phyloP scores from a whole-genome alignment of 2,888 invertebrate species.

The Dyspetes luteomarginatus region DNA sequence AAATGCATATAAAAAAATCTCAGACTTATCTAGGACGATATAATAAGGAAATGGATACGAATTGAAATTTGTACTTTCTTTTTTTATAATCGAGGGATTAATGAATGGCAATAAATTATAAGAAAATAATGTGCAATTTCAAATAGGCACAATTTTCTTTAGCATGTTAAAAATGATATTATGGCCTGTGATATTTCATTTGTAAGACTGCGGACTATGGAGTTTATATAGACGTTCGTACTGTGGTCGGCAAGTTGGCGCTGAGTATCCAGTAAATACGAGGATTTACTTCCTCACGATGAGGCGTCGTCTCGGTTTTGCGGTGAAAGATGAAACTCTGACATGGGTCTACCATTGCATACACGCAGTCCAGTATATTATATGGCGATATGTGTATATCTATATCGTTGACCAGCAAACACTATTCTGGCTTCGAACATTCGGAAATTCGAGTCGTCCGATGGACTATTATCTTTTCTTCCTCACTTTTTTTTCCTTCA shows the following conservation, averaged over 20 bases:
- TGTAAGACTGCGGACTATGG: conserved; percentile 8
- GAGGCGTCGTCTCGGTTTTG: conserved; percentile 52
- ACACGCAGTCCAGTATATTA: background rate
- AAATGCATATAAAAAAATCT: too few relatives aligned
- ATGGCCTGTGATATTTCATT: conserved; percentile 9
- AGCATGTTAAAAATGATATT: background rate
- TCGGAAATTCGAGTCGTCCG: conserved; percentile 43
- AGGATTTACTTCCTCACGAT: conserved; percentile 41
- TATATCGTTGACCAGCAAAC: conserved; percentile 7
- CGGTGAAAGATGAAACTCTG: conserved; percentile 57
- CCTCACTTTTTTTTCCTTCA: conserved; percentile 24
- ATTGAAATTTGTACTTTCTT: background rate
- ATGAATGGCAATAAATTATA: background rate
- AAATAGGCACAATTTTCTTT: background rate
- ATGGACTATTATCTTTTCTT: conserved; percentile 11
- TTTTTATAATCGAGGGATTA: background rate
- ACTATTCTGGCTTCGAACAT: conserved; percentile 48
- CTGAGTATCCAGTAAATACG: conserved; percentile 35
- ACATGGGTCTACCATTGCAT: conserved; percentile 22
- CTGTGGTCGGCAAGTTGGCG: conserved; percentile 24
- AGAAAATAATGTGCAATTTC: background rate
- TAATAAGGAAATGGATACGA: too few relatives aligned
- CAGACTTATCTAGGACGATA: too few relatives aligned
- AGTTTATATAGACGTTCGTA: background rate
- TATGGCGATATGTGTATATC: background rate